phyloP scores from a whole-genome alignment of 2,888 invertebrate species.

The Volucella bombylans region DNA sequence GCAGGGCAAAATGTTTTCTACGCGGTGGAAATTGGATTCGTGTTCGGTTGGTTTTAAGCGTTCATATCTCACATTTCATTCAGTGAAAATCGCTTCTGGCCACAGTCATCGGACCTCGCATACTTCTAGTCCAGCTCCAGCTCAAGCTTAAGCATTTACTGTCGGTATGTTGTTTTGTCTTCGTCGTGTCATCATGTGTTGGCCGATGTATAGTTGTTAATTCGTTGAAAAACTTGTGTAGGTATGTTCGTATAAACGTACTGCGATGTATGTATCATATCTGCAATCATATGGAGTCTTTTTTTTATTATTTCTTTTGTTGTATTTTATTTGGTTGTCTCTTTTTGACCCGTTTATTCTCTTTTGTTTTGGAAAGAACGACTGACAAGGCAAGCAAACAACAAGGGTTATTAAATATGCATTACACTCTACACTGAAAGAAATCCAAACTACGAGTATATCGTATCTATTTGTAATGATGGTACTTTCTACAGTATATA shows the following conservation, averaged over 20 bases:
- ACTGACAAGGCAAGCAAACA: conserved; percentile 44
- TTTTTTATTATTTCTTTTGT: conserved; percentile 36
- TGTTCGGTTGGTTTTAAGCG: conserved; percentile 45
- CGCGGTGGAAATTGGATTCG: conserved; percentile 52
- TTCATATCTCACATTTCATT: conserved; percentile 73
- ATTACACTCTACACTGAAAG: conserved; percentile 64
- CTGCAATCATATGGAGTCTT: conserved; percentile 41
- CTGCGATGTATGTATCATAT: conserved; percentile 22
- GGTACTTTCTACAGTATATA: too few relatives aligned
- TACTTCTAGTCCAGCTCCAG: conserved; percentile 29
- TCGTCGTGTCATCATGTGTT: conserved; percentile 58
- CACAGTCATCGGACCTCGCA: conserved; percentile 60
- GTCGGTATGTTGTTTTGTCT: conserved; percentile 43
- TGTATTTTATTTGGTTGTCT: conserved; percentile 47
- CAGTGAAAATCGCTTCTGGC: conserved; percentile 69
- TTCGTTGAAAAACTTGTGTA: conserved; percentile 61
- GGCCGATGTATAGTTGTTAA: conserved; percentile 58
- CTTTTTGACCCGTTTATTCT: conserved; percentile 64
- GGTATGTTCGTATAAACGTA: not conserved
- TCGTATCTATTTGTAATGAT: not conserved
- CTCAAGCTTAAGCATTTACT: conserved; percentile 40
- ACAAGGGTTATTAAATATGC: conserved; percentile 66
- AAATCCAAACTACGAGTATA: conserved; percentile 13
- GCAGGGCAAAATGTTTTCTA: conserved; percentile 49
- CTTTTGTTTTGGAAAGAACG: conserved; percentile 61